Conservation (phyloP, 2,797 vertebrate species). For the Hoplostethus mediterraneus region DNA sequence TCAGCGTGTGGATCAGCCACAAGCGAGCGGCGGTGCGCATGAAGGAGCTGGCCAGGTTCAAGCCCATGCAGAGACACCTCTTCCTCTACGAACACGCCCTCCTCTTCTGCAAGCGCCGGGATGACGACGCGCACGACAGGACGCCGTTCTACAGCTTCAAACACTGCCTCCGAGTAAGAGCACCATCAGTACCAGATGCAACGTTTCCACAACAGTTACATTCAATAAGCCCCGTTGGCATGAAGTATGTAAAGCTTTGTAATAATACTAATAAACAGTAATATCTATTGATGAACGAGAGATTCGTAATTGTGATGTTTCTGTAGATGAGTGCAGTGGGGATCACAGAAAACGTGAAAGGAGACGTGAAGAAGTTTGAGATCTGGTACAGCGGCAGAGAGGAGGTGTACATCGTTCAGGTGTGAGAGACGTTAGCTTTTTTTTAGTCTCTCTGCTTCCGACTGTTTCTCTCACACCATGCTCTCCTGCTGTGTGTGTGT, state of each 20-base stretch:
- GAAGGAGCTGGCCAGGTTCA: slow-evolving; percentile 98
- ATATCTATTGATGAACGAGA: too few relatives aligned
- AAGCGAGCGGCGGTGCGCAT: slow-evolving; percentile 93
- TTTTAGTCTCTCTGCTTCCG: neutral
- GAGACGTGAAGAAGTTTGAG: slow-evolving; percentile 96
- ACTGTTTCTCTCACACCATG: neutral
- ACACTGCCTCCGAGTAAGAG: slow-evolving; percentile 92
- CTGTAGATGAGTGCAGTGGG: slow-evolving; percentile 93
- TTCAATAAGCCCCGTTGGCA: too few relatives aligned
- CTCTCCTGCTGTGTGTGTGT: neutral
- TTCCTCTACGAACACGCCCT: slow-evolving; percentile 95
- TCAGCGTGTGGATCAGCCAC: slow-evolving; percentile 96
- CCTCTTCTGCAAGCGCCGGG: slow-evolving; percentile 96
- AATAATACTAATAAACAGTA: too few relatives aligned
- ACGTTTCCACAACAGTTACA: too few relatives aligned
- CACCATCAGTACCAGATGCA: neutral
- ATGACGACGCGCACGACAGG: slow-evolving; percentile 88
- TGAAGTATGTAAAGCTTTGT: too few relatives aligned
- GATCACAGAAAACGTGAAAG: slow-evolving; percentile 95
- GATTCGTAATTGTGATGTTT: neutral
- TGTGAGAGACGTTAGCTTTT: slow-evolving; percentile 48
- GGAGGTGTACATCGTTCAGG: slow-evolving; percentile 96
- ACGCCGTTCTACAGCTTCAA: slow-evolving; percentile 97
- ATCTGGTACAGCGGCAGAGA: slow-evolving; percentile 95
- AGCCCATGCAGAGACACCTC: slow-evolving; percentile 97